These are phyloP conservation scores for Ambastaia sidthimunki DNA, from an alignment of 2,797 vertebrate genomes.

Conservation along the genomic window DNA sequence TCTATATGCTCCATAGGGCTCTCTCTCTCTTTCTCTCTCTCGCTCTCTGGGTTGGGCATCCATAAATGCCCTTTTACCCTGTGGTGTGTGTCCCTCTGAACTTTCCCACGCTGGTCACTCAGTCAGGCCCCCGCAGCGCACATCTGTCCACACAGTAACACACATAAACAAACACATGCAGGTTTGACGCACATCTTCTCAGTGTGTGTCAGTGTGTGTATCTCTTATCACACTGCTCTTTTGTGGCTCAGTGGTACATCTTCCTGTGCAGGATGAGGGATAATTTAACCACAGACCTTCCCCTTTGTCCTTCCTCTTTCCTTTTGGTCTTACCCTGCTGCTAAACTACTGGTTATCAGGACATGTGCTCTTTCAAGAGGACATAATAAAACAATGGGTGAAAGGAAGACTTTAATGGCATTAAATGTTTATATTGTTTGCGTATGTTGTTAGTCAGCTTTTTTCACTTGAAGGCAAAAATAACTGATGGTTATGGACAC, in stretches of 20 bases:
- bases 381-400: not conserved
- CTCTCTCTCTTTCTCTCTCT: not conserved
- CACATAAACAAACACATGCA: conserved; percentile 32
- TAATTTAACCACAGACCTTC: conserved; percentile 39
- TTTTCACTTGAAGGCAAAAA: no score
- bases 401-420: not conserved
- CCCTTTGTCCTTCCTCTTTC: conserved; percentile 39
- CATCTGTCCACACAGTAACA: conserved; percentile 24
- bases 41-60: not conserved
- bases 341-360: not conserved
- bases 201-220: conserved; percentile 3
- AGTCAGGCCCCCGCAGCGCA: conserved; percentile 21
- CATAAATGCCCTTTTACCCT: conserved; percentile 36
- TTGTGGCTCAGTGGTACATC: conserved; percentile 28
- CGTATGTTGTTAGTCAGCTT: no score
- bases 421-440: no score
- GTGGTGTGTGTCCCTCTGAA: conserved; percentile 4
- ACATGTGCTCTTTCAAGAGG: not conserved
- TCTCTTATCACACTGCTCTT: conserved; percentile 23
- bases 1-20: not conserved
- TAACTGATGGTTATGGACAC: no score
- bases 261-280: conserved; percentile 43
- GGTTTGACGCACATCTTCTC: conserved; percentile 17
- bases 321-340: not conserved
- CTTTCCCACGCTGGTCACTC: conserved; percentile 47